phyloP scores from a whole-genome alignment of 1,140 invertebrate species.

The Drosophila fuyamai region DNA sequence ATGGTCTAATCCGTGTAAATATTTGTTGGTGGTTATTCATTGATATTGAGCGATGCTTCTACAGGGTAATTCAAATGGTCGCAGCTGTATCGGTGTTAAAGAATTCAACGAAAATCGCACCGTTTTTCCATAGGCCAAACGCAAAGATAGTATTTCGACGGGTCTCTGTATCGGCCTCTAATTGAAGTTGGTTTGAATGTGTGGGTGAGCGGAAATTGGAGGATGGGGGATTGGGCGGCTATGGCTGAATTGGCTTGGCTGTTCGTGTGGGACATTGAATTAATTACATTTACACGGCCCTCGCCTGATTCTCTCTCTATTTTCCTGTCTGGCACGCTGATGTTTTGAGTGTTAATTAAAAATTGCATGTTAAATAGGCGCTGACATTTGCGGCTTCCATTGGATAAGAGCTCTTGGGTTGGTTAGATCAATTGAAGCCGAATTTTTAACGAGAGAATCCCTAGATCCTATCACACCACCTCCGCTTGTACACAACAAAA shows the following conservation, averaged over 20 bases:
- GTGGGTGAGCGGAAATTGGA: constrained; percentile 15
- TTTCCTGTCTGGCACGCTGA: constrained; percentile 13
- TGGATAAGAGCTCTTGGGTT: neutral
- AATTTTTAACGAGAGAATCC: constrained; percentile 2
- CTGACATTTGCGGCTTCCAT: constrained; percentile 44
- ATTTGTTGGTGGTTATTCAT: neutral
- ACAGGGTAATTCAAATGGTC: constrained; percentile 18
- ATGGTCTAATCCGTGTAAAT: neutral
- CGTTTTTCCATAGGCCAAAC: constrained; percentile 49
- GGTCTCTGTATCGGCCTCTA: constrained; percentile 16
- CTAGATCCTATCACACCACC: neutral
- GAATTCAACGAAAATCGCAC: constrained; percentile 49
- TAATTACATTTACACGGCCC: constrained; percentile 63
- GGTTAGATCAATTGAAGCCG: neutral
- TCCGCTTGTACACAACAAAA: neutral
- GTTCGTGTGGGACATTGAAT: constrained; percentile 49
- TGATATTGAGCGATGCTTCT: neutral
- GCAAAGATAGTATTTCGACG: constrained; percentile 30
- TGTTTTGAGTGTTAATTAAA: constrained; percentile 66
- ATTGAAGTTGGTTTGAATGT: constrained; percentile 39
- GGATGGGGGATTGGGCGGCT: constrained; percentile 3
- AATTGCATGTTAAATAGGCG: constrained; percentile 62
- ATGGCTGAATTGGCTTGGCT: constrained; percentile 29
- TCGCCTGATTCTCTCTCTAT: constrained; percentile 10
- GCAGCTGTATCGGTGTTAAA: constrained; percentile 22